Percentiles rank a stretch among this genome's conserved stretches.
These are phyloP conservation scores for Cistogaster globosa DNA, from an alignment of 2,888 invertebrate genomes.

Conservation along the genomic window DNA sequence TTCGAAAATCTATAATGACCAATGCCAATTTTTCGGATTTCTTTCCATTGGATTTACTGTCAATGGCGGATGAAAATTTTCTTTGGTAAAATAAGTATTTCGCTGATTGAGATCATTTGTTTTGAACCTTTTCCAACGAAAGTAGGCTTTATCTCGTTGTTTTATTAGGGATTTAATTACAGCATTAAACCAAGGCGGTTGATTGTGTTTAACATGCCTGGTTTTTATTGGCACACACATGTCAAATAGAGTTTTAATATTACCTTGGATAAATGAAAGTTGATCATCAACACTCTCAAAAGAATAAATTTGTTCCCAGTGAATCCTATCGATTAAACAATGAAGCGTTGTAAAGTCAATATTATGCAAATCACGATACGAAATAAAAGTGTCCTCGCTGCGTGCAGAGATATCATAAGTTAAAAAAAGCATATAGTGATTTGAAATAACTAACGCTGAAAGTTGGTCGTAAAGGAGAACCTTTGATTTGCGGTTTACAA, in stretches of 20 bases:
- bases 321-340: neutral
- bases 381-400: neutral
- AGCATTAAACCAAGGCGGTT: neutral
- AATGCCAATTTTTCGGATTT: too few species aligned
- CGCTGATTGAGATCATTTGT: neutral
- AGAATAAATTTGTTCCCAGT: neutral
- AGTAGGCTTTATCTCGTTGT: neutral
- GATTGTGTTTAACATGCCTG: neutral
- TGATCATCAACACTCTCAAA: neutral
- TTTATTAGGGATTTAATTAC: neutral
- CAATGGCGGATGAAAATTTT: neutral
- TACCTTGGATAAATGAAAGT: constrained; percentile 2
- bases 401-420: too few species aligned
- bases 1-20: neutral
- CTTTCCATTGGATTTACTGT: neutral
- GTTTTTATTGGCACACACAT: constrained; percentile 1
- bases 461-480: too few species aligned
- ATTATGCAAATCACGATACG: neutral
- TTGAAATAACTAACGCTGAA: too few species aligned
- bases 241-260: neutral
- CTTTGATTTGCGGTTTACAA: too few species aligned
- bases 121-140: neutral
- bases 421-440: too few species aligned
- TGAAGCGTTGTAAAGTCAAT: neutral
- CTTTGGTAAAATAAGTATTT: neutral